Evolutionary conservation across 2,797 vertebrate species (phyloP), one percentile per base, ranked within the genome.

Genomic region (Neoniphon sammara): DNA sequence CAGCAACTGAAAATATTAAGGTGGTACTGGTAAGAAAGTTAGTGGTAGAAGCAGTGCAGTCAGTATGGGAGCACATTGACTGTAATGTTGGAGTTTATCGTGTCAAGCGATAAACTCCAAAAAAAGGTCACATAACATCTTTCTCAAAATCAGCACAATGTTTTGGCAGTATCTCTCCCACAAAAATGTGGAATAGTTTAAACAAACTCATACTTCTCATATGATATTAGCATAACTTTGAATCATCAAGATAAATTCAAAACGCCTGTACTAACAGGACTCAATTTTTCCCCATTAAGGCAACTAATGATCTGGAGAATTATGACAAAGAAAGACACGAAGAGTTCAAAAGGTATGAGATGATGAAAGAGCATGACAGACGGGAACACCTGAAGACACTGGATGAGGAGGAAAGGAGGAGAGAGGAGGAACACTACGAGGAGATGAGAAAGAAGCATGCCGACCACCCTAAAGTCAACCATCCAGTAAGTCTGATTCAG

Each of bases 361-460:
- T 99, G 98, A 95, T 95, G 95, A 99, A 99, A 87, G 98, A 99
- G 79, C 97, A 99, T 0, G 97, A 99, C 79, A 93, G 98, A 66
- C 93, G 83, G 70, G 98, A 98, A 74, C 96, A 97, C 88, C 92
- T 99, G 85, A 99, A 97, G 94, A 94, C 95, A 17, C 88, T 99
- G 64, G 94, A 95, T 46, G 97, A 98, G 70, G 96, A 97, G 3
- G 94, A 94, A 71, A 95, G 96, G 70, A 94, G 87, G 73, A 94
- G 92, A 80, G 97, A 98, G 87, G 96, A 99, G 89, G 93, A 95
- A 46, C 97, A 96, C 85, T 98, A 95, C 75, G 95, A 97, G 75
- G 96, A 98, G 86, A 94, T 98, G 96, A 98, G 92, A 93, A 98
- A 96, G 93, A 99, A 98, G 74, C 98, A 99, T 34, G 95, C 95